phyloP scores from a whole-genome alignment of 2,113 vertebrate genomes.

The Elephantulus edwardii region DNA sequence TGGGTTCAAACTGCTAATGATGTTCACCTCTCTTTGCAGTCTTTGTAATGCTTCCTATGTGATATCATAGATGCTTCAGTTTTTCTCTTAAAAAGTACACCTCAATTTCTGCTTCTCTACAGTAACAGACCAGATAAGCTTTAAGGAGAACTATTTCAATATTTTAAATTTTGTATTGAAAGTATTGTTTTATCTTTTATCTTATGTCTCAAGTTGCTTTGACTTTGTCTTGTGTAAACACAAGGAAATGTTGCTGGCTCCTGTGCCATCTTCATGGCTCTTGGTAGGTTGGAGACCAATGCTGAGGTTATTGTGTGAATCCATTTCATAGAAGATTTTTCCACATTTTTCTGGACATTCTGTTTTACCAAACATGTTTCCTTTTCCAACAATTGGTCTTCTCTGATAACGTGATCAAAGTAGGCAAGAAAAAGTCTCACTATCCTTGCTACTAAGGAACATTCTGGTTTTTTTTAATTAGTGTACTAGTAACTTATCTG shows the following conservation, averaged over 20 bases:
- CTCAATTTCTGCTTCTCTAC: not conserved
- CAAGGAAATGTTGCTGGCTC: not conserved
- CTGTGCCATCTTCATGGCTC: not conserved
- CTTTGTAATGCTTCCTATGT: not conserved
- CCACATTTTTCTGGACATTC: not conserved
- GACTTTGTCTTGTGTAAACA: not conserved
- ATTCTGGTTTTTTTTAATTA: not conserved
- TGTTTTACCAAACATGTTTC: not conserved
- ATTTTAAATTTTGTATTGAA: not conserved
- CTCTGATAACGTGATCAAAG: not conserved
- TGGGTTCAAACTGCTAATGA: too few species aligned
- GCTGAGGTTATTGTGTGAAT: not conserved
- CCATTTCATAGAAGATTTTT: not conserved
- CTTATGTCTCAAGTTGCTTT: not conserved
- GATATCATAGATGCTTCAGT: not conserved
- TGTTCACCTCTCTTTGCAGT: not conserved
- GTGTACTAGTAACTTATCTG: not conserved
- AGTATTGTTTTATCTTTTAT: slow-evolving; percentile 36
- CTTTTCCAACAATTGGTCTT: not conserved
- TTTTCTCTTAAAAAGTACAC: not conserved
- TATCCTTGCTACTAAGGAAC: not conserved
- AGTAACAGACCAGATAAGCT: not conserved
- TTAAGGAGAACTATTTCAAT: not conserved
- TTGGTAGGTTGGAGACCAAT: not conserved
- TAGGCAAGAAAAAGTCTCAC: not conserved